phyloP scores from a whole-genome alignment of 2,888 invertebrate genomes.

The Lysandra coridon region DNA sequence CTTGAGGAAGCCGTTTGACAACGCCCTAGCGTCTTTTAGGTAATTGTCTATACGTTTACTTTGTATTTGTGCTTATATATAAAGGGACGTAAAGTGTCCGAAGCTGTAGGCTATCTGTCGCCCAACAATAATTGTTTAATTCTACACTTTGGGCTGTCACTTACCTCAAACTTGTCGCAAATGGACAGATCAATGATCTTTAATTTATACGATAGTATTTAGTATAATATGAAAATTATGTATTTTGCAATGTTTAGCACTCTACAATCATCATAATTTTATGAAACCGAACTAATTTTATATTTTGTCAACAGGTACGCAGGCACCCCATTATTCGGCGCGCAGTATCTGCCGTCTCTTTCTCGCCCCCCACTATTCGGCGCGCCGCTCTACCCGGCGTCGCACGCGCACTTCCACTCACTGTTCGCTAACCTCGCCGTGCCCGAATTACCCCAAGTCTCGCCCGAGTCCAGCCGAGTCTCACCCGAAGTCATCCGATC shows the following conservation, averaged over 20 bases:
- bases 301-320: constrained; percentile 60
- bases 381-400: constrained; percentile 69
- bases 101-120: too few relatives aligned
- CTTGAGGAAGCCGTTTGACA: constrained; percentile 86
- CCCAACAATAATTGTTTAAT: not conserved
- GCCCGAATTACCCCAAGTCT: constrained; percentile 65
- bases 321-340: constrained; percentile 65
- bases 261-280: not conserved
- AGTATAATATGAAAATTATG: too few relatives aligned
- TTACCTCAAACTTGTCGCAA: too few relatives aligned
- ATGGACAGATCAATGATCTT: too few relatives aligned
- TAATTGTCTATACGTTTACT: constrained; percentile 53
- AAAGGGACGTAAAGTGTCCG: too few relatives aligned
- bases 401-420: constrained; percentile 88
- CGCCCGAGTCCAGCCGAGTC: constrained; percentile 57
- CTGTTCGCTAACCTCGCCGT: constrained; percentile 89
- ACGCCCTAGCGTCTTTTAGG: constrained; percentile 85
- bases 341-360: constrained; percentile 67
- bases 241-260: too few relatives aligned
- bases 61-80: not conserved
- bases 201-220: too few relatives aligned
- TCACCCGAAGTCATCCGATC: constrained; percentile 59
- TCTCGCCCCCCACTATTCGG: constrained; percentile 69
- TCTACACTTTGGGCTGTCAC: too few relatives aligned
- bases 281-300: not conserved